Percentiles rank a stretch among this genome's conserved stretches.
phyloP scores from a whole-genome alignment of 2,797 vertebrate genomes.

The Sebastes flavidus region DNA sequence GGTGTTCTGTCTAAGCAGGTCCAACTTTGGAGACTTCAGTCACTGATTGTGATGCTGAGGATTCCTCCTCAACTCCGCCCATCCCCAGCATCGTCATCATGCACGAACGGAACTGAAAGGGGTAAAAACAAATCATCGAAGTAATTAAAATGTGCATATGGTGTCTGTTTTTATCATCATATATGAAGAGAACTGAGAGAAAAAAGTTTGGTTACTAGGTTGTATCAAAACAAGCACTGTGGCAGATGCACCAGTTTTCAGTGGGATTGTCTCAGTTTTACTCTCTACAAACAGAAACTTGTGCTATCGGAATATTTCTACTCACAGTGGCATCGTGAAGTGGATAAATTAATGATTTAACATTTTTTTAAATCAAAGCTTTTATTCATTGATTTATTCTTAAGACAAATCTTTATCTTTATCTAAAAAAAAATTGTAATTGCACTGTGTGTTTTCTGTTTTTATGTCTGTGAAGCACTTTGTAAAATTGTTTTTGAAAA shows the following conservation, averaged over 20 bases:
- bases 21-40: conserved; percentile 82
- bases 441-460: too few relatives aligned
- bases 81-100: conserved; percentile 80
- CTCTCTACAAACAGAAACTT: too few relatives aligned
- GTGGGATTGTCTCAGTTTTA: background rate
- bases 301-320: background rate
- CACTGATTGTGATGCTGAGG: conserved; percentile 65
- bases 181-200: background rate
- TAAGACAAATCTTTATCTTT: background rate
- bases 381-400: background rate
- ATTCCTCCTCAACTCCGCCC: conserved; percentile 71
- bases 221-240: background rate
- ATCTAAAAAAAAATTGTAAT: too few relatives aligned
- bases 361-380: background rate
- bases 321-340: background rate
- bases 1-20: conserved; percentile 52
- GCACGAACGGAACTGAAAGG: conserved; percentile 79
- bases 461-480: background rate
- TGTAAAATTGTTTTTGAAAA: background rate
- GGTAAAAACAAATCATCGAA: background rate
- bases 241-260: background rate
- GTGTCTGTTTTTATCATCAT: background rate
- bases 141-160: background rate
- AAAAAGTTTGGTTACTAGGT: background rate
- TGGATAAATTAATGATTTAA: background rate